phyloP scores from a whole-genome alignment of 2,113 vertebrate species.

The Entelurus aequoreus region DNA sequence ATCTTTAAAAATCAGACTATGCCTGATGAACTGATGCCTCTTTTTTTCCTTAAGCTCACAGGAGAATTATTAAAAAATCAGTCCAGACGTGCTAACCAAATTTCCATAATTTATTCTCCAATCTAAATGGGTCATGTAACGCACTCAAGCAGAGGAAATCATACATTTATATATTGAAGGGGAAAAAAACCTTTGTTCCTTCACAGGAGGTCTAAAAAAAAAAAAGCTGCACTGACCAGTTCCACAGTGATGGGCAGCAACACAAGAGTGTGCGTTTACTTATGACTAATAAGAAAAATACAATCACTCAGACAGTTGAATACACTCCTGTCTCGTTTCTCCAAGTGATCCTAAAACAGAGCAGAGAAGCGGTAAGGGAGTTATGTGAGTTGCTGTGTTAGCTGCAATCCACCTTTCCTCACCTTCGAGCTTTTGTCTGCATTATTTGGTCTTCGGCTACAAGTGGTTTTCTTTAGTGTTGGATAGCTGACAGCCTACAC shows the following conservation, averaged over 20 bases:
- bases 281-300: neutral
- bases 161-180: neutral
- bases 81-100: neutral
- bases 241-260: constrained; percentile 5
- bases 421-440: constrained; percentile 49
- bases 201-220: neutral
- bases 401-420: constrained; percentile 44
- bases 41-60: too few species aligned
- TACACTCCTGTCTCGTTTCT: too few species aligned
- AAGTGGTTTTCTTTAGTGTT: constrained; percentile 40
- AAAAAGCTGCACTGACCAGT: neutral
- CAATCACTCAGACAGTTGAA: constrained; percentile 6
- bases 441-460: constrained; percentile 55
- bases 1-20: too few species aligned
- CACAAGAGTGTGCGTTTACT: constrained; percentile 1
- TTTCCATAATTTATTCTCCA: constrained; percentile 2
- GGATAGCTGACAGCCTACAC: constrained; percentile 47
- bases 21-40: too few species aligned
- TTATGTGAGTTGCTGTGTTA: constrained; percentile 41
- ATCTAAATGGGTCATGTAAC: neutral
- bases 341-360: too few species aligned
- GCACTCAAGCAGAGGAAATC: neutral
- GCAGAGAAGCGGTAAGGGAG: constrained; percentile 39
- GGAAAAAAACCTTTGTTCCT: neutral
- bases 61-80: neutral